Base-by-base conservation (phyloP, 30 jellyfish, hydroid and myxozoan species). In the Aurelia coerulea region DNA sequence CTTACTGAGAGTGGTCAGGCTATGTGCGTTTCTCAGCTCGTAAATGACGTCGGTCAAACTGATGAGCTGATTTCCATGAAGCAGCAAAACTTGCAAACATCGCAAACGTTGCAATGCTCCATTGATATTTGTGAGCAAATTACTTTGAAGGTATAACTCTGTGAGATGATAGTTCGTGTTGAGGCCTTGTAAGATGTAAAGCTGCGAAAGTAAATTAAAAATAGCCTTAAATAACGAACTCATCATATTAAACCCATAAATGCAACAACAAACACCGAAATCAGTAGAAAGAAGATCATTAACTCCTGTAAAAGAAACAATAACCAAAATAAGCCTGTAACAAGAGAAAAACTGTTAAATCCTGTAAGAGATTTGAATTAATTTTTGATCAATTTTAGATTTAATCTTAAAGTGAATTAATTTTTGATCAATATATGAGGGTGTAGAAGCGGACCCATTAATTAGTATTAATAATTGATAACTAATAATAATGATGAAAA, bases 101-200 rank as follows among this genome's bases (percentile, higher is more conserved):
- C 91, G 59, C 59, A 90, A 59, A 15, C 77, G 88, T 35, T 90
- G 88, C 75, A 90, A 7, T 10, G 91, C 42, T 12, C 93, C 94
- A 60, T 82, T 76, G 74, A 90, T 83, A 11, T 77, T 79, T 1
- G 88, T 83, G 4, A 90, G 70, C 88, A 69, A 75, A 74, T 90
- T 90, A 73, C 81, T 78, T 73, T 90, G 95, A 13, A 90, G 83
- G 62, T 90, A 90, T 1, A 90, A 78, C 68, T 90, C 97, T 13
- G 94, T 90, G 74, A 90, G 19, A 11, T 58, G 87, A 62, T 34
- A 90, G 88, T 89, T 89, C 4, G 78, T 7, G 32, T 73, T 53
- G n/a, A 89, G 76, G 0, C 94, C 97, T 39, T 72, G 70, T 58
- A 86, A n/a, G 4, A 60, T 42, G 18, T 69, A 79, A 8, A 80